Evolutionary conservation across 2,888 invertebrate species (phyloP), one percentile per base, ranked within the genome.

Genomic region (Eristalinus sepulchralis): DNA sequence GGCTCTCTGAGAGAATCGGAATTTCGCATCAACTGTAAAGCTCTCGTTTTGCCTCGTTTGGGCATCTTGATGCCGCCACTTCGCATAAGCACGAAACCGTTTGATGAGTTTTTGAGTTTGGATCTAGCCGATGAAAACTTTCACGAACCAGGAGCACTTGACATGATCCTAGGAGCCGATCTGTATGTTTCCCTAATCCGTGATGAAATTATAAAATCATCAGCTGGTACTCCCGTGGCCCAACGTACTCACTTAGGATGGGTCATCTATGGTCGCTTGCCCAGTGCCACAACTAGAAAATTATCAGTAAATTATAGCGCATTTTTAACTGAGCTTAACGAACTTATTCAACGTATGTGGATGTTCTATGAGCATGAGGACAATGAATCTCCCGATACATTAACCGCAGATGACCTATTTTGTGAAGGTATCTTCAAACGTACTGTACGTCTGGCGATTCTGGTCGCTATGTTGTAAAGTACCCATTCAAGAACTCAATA

Each of bases 151-250:
- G 27, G 2, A 3, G 2, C 5, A 5, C 2, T 87, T 13, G 87
- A 80, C 39, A 72, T 83, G 10, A 80, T 83, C 20, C n/a, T 83
- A n/a, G 83, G 83, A 53, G 79, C 79, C 33, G 73, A 83, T 24
- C n/a, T 81, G 5, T 80, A 66, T 67, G 76, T 83, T 53, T 71
- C 63, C 10, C 24, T 82, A 10, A 34, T 87, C 22, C 20, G 24
- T 71, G 82, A 67, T 66, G 82, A 78, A 57, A 55, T 60, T 20
- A 55, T 66, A 9, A 22, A 36, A 36, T 62, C 55, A 47, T n/a
- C 55, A 1, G 39, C 6, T 59, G 36, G 36, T 68, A 68, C 63
- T n/a, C 63, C 77, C 63, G 77, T 77, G 36, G 68, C 79, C 20
- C 59, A 71, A n/a, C 63, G 6, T 11, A 64, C 59, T 22, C 71